Evolutionary conservation across 2,888 invertebrate species (phyloP).

Genomic region (Lutraria lutraria): DNA sequence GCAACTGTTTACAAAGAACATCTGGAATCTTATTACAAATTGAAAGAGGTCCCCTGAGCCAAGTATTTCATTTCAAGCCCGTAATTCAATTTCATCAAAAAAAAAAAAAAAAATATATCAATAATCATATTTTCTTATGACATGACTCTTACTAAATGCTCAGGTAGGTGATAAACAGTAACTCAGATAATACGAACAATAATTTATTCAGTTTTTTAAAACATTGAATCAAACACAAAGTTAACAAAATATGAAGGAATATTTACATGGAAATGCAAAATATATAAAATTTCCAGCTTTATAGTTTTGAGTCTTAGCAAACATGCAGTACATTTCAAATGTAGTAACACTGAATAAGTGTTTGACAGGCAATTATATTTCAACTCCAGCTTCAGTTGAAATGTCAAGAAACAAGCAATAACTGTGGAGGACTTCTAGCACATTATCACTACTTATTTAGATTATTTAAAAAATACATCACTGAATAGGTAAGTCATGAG

Average conservation of each 20-base stretch:
- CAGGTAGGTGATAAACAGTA: too few relatives aligned
- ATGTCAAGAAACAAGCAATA: background rate
- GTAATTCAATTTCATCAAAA: too few relatives aligned
- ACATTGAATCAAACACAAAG: background rate
- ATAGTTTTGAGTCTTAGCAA: background rate
- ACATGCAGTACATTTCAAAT: background rate
- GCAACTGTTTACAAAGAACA: too few relatives aligned
- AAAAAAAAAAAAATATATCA: too few relatives aligned
- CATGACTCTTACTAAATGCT: too few relatives aligned
- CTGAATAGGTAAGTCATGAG: too few relatives aligned
- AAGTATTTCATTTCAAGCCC: too few relatives aligned
- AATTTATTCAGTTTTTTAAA: constrained; percentile 5
- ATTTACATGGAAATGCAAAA: background rate
- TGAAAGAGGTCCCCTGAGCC: too few relatives aligned
- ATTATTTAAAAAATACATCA: too few relatives aligned
- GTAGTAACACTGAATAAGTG: background rate
- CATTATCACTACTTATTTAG: background rate
- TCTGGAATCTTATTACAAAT: too few relatives aligned
- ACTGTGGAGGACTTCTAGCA: background rate
- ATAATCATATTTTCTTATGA: too few relatives aligned
- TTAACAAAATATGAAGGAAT: constrained; percentile 2
- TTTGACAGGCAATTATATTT: background rate
- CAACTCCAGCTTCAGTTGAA: background rate
- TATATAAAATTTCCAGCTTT: background rate
- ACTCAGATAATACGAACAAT: background rate